These are phyloP conservation scores for Pterocles burchelli DNA, from an alignment of 2,113 vertebrate species.

Conservation along the genomic window DNA sequence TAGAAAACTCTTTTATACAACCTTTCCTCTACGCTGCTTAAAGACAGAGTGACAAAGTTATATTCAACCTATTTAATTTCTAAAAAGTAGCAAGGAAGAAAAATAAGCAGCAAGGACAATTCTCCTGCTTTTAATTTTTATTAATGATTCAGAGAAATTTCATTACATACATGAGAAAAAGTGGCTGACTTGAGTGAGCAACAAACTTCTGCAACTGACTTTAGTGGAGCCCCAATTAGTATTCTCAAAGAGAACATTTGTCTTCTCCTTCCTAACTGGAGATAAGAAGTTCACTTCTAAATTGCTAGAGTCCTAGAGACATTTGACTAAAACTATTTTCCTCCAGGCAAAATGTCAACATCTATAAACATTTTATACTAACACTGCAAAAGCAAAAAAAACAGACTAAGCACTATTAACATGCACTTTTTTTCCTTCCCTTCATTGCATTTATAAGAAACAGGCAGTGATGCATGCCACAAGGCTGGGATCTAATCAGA, in stretches of 20 bases:
- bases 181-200: not conserved
- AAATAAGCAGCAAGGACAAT: not conserved
- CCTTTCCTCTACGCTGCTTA: not conserved
- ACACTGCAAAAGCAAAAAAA: constrained; percentile 15
- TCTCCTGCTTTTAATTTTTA: not conserved
- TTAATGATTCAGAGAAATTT: not conserved
- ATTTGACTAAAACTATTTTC: constrained; percentile 28
- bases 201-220: not conserved
- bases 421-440: not conserved
- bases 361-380: constrained; percentile 56
- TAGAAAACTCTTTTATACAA: not conserved
- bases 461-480: constrained; percentile 32
- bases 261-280: not conserved
- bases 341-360: constrained; percentile 44
- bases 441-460: constrained; percentile 32
- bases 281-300: constrained; percentile 24
- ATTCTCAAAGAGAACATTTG: not conserved
- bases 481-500: constrained; percentile 51
- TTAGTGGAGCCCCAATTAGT: not conserved
- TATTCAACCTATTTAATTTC: not conserved
- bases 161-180: not conserved
- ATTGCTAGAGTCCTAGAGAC: not conserved
- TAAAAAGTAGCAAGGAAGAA: not conserved
- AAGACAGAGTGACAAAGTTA: not conserved
- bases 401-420: constrained; percentile 16